These are phyloP conservation scores for Rhabdomys dilectus DNA, from an alignment of 2,113 vertebrate species.

Conservation along the genomic window DNA sequence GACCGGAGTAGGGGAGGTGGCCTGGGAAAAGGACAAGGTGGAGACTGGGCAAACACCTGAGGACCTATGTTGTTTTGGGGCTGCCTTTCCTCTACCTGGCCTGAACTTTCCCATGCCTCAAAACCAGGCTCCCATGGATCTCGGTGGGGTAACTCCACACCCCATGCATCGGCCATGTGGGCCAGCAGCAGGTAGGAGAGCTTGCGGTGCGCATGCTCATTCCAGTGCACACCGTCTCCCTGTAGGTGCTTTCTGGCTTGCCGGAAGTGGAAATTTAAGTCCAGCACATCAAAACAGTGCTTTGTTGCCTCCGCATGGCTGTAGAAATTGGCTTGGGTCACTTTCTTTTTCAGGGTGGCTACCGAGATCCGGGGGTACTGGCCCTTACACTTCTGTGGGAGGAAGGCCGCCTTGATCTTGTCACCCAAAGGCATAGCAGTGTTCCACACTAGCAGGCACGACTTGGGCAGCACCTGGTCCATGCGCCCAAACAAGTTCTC, in stretches of 20 bases:
- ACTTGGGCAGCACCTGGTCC: conserved; percentile 79
- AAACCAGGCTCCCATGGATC: rapidly evolving
- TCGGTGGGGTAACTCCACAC: conserved; percentile 79
- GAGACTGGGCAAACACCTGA: rapidly evolving
- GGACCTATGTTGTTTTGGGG: neutral
- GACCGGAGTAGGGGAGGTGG: neutral
- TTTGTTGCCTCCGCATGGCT: conserved; percentile 84
- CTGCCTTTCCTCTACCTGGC: neutral
- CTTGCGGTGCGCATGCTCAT: conserved; percentile 87
- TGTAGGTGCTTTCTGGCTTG: conserved; percentile 82
- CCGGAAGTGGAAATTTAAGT: conserved; percentile 92
- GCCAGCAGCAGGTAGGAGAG: conserved; percentile 89
- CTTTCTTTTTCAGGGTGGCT: conserved; percentile 75
- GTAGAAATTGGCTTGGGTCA: conserved; percentile 91
- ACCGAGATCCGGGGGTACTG: conserved; percentile 50
- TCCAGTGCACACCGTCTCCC: conserved; percentile 90
- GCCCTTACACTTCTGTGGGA: conserved; percentile 69
- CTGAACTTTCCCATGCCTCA: rapidly evolving
- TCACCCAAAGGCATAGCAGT: conserved; percentile 91
- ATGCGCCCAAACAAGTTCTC: conserved; percentile 85
- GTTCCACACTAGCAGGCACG: conserved; percentile 91
- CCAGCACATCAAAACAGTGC: conserved; percentile 89
- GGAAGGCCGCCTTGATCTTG: conserved; percentile 85
- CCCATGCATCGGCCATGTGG: conserved; percentile 91
- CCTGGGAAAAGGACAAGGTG: rapidly evolving